Evolutionary conservation across 2,113 vertebrate genomes (phyloP), one percentile per base, ranked within the genome.

Genomic region (Mesembrinibis cayennensis): DNA sequence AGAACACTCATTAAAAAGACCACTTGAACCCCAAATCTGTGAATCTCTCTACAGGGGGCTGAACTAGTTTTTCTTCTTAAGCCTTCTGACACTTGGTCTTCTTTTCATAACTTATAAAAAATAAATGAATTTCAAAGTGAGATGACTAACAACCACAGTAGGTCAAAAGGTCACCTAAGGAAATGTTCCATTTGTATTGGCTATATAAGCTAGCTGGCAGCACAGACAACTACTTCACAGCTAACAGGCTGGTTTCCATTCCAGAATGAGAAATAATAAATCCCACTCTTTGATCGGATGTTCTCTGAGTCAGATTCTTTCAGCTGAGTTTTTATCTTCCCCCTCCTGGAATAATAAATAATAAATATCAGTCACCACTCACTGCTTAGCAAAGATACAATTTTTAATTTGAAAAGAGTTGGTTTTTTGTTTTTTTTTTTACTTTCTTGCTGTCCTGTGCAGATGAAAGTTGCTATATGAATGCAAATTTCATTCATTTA

Each of bases 401-500:
- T 61, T 89, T 95, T 90, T 86, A 80, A 73, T 81, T 74, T 80
- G 10, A 90, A 94, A 87, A 55, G 38, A 38, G 14, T 38, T 38
- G 38, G 38, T 38, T 38, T 38, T 38, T n/a, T n/a, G 9, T 53
- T 45, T 45, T 36, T 29, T 58, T 49, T 63, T 34, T 30, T 38
- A 79, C 32, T 79, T 80, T 23, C 38, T 71, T 84, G 61, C 53
- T 77, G 23, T 58, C 53, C 67, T 86, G 26, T 70, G 12, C 67
- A 73, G n/a, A 81, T 70, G 40, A 70, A 91, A 90, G 67, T 45
- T 88, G 63, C 29, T 73, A n/a, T 42, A 86, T 65, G 76, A 93
- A 95, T 81, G 90, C 32, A 95, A 95, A 95, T 95, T 83, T 91
- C 34, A 91, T 86, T 96, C 62, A 94, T 95, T 92, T 93, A 92